Conservation (phyloP, 2,797 vertebrate species). For the Channa striata region DNA sequence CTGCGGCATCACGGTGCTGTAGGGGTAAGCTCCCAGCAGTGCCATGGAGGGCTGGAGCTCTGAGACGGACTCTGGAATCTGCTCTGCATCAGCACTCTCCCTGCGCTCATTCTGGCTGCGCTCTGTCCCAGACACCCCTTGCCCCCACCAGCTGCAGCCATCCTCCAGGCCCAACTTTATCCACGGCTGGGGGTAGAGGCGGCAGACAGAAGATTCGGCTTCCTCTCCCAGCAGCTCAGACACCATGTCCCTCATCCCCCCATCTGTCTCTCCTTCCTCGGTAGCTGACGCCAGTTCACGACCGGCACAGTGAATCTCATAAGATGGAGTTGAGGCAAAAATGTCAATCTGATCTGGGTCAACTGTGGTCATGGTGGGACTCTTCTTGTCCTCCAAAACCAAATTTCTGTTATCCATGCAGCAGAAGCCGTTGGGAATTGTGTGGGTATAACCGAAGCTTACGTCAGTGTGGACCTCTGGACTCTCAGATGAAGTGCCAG, state of each 20-base stretch:
- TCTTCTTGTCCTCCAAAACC: not conserved
- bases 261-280: constrained; percentile 70
- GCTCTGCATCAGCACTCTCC: not conserved
- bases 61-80: constrained; percentile 55
- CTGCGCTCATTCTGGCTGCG: not conserved
- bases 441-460: no score
- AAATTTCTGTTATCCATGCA: not conserved
- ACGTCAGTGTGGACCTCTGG: no score
- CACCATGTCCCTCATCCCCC: constrained; percentile 80
- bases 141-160: constrained; percentile 59
- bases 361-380: constrained; percentile 13
- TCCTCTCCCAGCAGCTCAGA: constrained; percentile 79
- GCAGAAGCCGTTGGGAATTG: constrained; percentile 7
- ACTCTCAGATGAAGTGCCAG: no score
- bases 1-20: constrained; percentile 76
- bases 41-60: constrained; percentile 76
- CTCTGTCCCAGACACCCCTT: not conserved
- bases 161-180: constrained; percentile 62
- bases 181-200: constrained; percentile 63
- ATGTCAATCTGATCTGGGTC: constrained; percentile 80
- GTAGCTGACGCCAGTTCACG: fast-evolving
- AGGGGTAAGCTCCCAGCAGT: constrained; percentile 78
- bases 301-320: constrained; percentile 74
- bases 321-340: constrained; percentile 81
- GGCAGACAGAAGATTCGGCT: constrained; percentile 33